Percentiles rank a stretch among this genome's conserved stretches.
These are phyloP conservation scores for Hirudo medicinalis DNA, from an alignment of 1,140 invertebrate genomes.

Conservation along the genomic window DNA sequence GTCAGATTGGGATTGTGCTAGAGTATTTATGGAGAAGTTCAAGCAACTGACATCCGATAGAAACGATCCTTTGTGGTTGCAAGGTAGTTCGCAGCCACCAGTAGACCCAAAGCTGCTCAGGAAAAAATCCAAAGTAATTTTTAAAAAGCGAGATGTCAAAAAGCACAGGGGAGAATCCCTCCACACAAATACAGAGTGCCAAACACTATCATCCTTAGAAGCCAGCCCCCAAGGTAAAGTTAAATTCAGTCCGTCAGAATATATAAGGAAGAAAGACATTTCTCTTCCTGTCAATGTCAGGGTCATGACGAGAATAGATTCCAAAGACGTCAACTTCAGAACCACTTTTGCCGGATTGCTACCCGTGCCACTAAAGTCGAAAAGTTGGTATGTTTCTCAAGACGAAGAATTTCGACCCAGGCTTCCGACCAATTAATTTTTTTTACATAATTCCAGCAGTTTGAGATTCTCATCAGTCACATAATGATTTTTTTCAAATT, in stretches of 20 bases:
- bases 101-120: not conserved
- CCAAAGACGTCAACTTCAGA: not conserved
- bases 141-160: not conserved
- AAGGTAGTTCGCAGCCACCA: not conserved
- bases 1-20: not conserved
- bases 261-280: slow-evolving; percentile 1
- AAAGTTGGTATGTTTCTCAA: not conserved
- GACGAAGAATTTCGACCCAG: slow-evolving; percentile 1
- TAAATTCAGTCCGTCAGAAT: not conserved
- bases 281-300: slow-evolving; percentile 6
- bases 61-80: not conserved
- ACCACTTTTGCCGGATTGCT: slow-evolving; percentile 4
- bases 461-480: no score
- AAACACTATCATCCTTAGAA: not conserved
- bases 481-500: no score
- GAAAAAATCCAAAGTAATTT: no score
- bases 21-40: not conserved
- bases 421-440: not conserved
- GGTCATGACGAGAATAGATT: not conserved
- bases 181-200: not conserved
- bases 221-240: not conserved
- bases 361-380: not conserved
- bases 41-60: not conserved
- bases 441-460: no score
- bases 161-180: not conserved